phyloP scores from a whole-genome alignment of 2,888 invertebrate genomes.

The Spodoptera picta region DNA sequence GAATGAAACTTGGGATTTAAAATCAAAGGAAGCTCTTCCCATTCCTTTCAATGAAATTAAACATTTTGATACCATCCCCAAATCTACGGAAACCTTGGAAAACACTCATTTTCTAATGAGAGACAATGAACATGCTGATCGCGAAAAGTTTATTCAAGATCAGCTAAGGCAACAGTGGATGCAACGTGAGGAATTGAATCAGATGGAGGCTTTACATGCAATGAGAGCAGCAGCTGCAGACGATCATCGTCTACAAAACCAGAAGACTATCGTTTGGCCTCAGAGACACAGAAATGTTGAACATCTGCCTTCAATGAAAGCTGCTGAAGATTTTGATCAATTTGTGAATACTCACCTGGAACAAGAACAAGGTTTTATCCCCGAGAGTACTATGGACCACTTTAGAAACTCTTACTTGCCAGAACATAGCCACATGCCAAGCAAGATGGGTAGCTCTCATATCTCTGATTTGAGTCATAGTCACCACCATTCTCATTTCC shows the following conservation, averaged over 20 bases:
- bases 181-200: slow-evolving; percentile 9
- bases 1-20: slow-evolving; percentile 7
- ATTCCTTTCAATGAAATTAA: slow-evolving; percentile 8
- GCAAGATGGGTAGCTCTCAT: slow-evolving; percentile 31
- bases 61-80: slow-evolving; percentile 27
- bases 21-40: slow-evolving; percentile 18
- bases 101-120: slow-evolving; percentile 16
- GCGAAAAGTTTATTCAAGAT: slow-evolving; percentile 39
- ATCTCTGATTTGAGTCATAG: slow-evolving; percentile 34
- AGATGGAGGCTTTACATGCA: slow-evolving; percentile 11
- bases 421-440: slow-evolving; percentile 34
- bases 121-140: slow-evolving; percentile 35
- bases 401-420: slow-evolving; percentile 28
- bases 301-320: slow-evolving; percentile 17
- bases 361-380: slow-evolving; percentile 15
- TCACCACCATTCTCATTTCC: slow-evolving; percentile 29
- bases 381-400: slow-evolving; percentile 32
- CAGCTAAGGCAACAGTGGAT: slow-evolving; percentile 34
- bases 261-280: slow-evolving; percentile 36
- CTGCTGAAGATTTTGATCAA: slow-evolving; percentile 42
- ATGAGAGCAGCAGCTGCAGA: slow-evolving; percentile 52
- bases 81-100: slow-evolving; percentile 32
- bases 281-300: slow-evolving; percentile 43
- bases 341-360: slow-evolving; percentile 14
- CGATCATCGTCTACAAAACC: slow-evolving; percentile 37